phyloP scores from a whole-genome alignment of 2,888 invertebrate species.

The Romanomermis culicivorax region DNA sequence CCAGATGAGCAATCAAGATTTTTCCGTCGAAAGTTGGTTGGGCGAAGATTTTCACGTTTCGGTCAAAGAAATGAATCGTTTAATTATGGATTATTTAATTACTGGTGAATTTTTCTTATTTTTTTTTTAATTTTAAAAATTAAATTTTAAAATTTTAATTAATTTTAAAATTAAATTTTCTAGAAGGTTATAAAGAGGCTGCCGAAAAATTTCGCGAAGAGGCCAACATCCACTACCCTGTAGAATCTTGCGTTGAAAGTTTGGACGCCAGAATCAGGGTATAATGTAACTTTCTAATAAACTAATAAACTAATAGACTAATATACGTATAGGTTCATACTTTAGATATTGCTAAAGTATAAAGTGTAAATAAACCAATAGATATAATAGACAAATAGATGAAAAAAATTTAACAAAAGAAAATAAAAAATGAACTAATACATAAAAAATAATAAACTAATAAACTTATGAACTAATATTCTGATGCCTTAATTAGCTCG shows the following conservation, averaged over 20 bases:
- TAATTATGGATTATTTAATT: conserved; percentile 94
- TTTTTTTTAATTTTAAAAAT: conserved; percentile 6
- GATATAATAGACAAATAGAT: too few relatives aligned
- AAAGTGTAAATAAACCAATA: too few relatives aligned
- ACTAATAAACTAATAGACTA: too few relatives aligned
- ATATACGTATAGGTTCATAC: too few relatives aligned
- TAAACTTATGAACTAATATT: too few relatives aligned
- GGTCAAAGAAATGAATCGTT: conserved; percentile 75
- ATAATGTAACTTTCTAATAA: too few relatives aligned
- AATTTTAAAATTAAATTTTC: too few relatives aligned
- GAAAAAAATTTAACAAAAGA: too few relatives aligned
- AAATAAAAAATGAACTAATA: too few relatives aligned
- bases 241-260: conserved; percentile 40
- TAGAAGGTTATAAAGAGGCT: conserved; percentile 53
- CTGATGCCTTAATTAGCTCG: too few relatives aligned
- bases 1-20: neutral
- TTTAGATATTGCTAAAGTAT: too few relatives aligned
- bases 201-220: conserved; percentile 88
- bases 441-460: too few relatives aligned
- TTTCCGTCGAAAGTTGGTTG: neutral
- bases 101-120: conserved; percentile 45
- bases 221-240: conserved; percentile 48
- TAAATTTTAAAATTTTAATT: neutral
- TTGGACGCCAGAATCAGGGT: conserved; percentile 62
- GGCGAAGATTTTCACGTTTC: conserved; percentile 46